phyloP scores from a whole-genome alignment of 2,888 invertebrate genomes.

The Biston stratarius region DNA sequence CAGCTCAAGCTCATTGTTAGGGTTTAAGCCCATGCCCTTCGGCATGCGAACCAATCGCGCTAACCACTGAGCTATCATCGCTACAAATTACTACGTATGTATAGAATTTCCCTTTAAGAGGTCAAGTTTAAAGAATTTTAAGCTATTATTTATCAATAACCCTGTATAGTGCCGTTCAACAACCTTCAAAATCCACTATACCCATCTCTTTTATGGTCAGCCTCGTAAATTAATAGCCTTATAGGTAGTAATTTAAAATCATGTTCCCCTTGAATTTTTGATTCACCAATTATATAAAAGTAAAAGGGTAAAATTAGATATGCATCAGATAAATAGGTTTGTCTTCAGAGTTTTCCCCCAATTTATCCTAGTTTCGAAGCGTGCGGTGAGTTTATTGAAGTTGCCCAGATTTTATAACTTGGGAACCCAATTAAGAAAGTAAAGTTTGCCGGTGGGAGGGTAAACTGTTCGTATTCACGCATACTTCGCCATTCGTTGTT shows the following conservation, averaged over 20 bases:
- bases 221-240: neutral
- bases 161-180: no score
- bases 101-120: no score
- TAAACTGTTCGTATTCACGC: constrained; percentile 43
- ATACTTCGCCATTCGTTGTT: constrained; percentile 37
- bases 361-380: constrained; percentile 37
- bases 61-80: no score
- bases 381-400: constrained; percentile 41
- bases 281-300: constrained; percentile 30
- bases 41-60: no score
- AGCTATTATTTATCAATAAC: no score
- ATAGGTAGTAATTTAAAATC: neutral
- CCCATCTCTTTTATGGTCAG: no score
- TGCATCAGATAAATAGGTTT: constrained; percentile 39
- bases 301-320: constrained; percentile 33
- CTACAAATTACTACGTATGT: no score
- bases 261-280: constrained; percentile 10
- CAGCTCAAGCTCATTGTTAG: no score
- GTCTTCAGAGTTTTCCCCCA: constrained; percentile 36
- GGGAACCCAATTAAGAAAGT: constrained; percentile 46
- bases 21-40: no score
- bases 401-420: constrained; percentile 42
- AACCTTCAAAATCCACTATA: no score
- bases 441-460: constrained; percentile 36
- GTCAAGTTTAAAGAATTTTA: no score